phyloP scores from a whole-genome alignment of 2,888 invertebrate species.

The Spisula subtruncata region DNA sequence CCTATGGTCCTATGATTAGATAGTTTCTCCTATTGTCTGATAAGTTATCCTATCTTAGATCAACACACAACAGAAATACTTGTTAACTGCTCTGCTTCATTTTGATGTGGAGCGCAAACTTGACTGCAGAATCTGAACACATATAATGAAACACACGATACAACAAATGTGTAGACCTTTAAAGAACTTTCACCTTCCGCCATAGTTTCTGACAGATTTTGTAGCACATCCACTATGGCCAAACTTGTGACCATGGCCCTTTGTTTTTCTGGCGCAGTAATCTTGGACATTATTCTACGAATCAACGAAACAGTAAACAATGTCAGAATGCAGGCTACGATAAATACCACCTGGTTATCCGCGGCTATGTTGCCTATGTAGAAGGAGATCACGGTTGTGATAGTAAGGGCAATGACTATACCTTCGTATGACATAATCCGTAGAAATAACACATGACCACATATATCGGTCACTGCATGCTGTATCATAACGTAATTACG shows the following conservation, averaged over 20 bases:
- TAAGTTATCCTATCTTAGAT: too few relatives aligned
- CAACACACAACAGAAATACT: not conserved
- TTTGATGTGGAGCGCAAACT: not conserved
- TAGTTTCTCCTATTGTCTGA: too few relatives aligned
- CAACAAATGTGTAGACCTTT: conserved; percentile 41
- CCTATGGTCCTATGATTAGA: too few relatives aligned
- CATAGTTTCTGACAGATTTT: conserved; percentile 17
- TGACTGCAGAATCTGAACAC: conserved; percentile 61
- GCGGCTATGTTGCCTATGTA: conserved; percentile 48
- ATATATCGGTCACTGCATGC: conserved; percentile 38
- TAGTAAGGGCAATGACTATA: conserved; percentile 52
- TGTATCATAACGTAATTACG: conserved; percentile 50
- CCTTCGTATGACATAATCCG: conserved; percentile 51
- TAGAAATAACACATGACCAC: conserved; percentile 50
- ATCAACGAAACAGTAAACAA: conserved; percentile 47
- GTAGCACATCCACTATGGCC: conserved; percentile 36
- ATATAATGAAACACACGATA: conserved; percentile 48
- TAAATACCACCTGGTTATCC: conserved; percentile 35
- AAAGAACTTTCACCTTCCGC: conserved; percentile 38
- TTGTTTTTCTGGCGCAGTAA: conserved; percentile 52
- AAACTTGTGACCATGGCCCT: conserved; percentile 50
- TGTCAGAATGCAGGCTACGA: conserved; percentile 28
- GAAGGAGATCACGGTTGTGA: conserved; percentile 37
- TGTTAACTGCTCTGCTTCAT: conserved; percentile 5
- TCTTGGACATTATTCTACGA: conserved; percentile 51